Percentiles rank a stretch among this genome's conserved stretches.
Evolutionary conservation across 2,888 invertebrate genomes (phyloP).

Genomic region (Eupithecia pulchellata): DNA sequence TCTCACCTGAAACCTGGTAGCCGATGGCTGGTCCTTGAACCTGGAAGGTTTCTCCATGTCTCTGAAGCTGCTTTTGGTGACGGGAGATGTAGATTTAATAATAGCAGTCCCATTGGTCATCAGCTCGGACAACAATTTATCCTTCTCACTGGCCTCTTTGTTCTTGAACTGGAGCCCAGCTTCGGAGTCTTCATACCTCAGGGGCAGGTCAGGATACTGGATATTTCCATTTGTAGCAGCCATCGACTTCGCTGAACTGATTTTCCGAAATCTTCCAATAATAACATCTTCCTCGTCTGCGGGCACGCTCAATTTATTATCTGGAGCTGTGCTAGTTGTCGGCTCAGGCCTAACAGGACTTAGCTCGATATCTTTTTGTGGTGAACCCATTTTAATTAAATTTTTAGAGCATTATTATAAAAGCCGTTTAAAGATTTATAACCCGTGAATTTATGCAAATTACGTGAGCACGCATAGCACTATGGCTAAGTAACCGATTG

Average conservation of each 20-base stretch:
- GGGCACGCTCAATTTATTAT: constrained; percentile 57
- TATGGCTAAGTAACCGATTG: background rate
- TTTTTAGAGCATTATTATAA: constrained; percentile 39
- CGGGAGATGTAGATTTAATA: constrained; percentile 57
- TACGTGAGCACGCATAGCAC: constrained; percentile 6
- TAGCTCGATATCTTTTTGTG: constrained; percentile 77
- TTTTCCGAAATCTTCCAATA: constrained; percentile 81
- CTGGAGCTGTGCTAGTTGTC: constrained; percentile 50
- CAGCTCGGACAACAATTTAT: constrained; percentile 62
- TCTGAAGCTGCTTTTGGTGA: constrained; percentile 87
- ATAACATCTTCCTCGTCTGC: constrained; percentile 80
- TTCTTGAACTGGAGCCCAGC: constrained; percentile 71
- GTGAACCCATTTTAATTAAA: constrained; percentile 61
- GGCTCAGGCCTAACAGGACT: constrained; percentile 68
- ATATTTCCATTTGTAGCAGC: constrained; percentile 82
- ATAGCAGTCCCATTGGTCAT: constrained; percentile 55
- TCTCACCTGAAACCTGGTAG: constrained; percentile 86
- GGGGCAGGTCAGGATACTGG: constrained; percentile 72
- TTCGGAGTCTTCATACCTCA: constrained; percentile 68
- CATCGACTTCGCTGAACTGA: constrained; percentile 83
- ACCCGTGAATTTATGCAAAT: constrained; percentile 16
- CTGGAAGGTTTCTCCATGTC: constrained; percentile 87
- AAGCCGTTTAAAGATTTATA: constrained; percentile 20
- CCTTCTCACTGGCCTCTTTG: constrained; percentile 63
- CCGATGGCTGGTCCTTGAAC: constrained; percentile 86